Base-by-base conservation (phyloP, 2,888 invertebrate species). In the Drosophila kuntzei region DNA sequence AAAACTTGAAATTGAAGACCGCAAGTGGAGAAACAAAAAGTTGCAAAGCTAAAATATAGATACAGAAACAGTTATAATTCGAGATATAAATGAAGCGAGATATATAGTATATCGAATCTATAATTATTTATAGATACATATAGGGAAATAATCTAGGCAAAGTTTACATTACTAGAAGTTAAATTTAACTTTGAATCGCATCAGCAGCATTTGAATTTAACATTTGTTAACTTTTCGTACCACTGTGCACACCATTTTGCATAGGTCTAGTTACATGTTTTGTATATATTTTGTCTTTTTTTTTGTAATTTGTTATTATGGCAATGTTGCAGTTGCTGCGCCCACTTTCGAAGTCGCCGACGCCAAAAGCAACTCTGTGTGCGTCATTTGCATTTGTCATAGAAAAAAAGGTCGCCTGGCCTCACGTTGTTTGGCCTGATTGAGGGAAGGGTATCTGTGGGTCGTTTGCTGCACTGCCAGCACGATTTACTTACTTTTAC, bases 321-420 rank as follows among this genome's bases (percentile, higher is more conserved):
- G 59, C 50, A 43, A 60, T 61, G 27, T 7, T 60, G 51, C 12
- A 27, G 41, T 12, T 39, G 50, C 18, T 65, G 70, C 60, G 79
- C 66, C 85, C 67, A 72, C 69, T 72, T 54, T 49, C 37, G 39
- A 50, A 86, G 68, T 64, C 49, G 74, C 65, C 65, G 36, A 41
- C 50, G 60, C 59, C 58, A 62, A 76, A 65, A 64, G 55, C 66
- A 63, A 46, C 55, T 59, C 20, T 36, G 72, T 65, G 69, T 78
- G 73, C 76, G 82, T 74, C 85, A 87, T 87, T 87, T 83, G 85
- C 87, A 87, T 87, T 83, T 84, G 85, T 79, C 87, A 72, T 70
- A 63, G 47, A 70, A 65, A 75, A 75, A 71, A 70, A 59, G 80
- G 76, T 79, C 41, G 79, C 11, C 34, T 32, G 32, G 22, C 25